Percentiles rank a stretch among this genome's conserved stretches.
These are phyloP conservation scores for Magallana ariakensis DNA, from an alignment of 1,140 invertebrate genomes.

Conservation along the genomic window DNA sequence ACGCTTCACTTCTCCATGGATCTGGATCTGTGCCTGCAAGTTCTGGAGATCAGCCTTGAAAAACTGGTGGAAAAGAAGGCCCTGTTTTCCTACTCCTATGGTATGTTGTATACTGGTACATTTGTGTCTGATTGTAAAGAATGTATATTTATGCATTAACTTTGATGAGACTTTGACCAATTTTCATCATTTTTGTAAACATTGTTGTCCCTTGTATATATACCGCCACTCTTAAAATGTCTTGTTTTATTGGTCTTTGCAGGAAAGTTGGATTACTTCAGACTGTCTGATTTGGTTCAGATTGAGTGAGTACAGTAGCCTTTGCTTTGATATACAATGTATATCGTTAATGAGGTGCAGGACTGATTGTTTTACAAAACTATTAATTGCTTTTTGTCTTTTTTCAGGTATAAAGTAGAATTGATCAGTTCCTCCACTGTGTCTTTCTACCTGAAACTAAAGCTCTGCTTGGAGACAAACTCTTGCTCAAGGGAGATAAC, in stretches of 20 bases:
- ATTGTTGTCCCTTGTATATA: background rate
- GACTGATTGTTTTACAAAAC: no score
- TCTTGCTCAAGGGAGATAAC: slow-evolving; percentile 17
- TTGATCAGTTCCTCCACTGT: background rate
- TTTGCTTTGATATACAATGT: no score
- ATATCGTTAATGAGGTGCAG: no score
- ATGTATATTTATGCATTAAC: background rate
- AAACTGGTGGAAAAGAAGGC: background rate
- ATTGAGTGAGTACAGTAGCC: slow-evolving; percentile 8
- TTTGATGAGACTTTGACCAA: background rate
- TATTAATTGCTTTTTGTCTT: background rate
- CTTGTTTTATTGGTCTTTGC: background rate
- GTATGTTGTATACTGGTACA: background rate
- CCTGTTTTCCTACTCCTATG: slow-evolving; percentile 12
- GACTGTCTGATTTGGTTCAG: slow-evolving; percentile 12
- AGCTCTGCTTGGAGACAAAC: slow-evolving; percentile 17
- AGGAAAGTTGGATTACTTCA: slow-evolving; percentile 21
- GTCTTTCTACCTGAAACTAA: slow-evolving; percentile 20
- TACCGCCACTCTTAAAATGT: background rate
- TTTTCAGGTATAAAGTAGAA: slow-evolving; percentile 27
- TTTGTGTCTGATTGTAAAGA: background rate
- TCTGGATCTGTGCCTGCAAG: slow-evolving; percentile 23
- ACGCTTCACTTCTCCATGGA: slow-evolving; percentile 12
- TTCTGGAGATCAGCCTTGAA: slow-evolving; percentile 28
- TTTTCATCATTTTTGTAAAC: background rate